Percentiles rank a stretch among this genome's conserved stretches.
These are phyloP conservation scores for Caenorhabditis imperialis DNA, from an alignment of 2,888 invertebrate genomes.

Conservation along the genomic window DNA sequence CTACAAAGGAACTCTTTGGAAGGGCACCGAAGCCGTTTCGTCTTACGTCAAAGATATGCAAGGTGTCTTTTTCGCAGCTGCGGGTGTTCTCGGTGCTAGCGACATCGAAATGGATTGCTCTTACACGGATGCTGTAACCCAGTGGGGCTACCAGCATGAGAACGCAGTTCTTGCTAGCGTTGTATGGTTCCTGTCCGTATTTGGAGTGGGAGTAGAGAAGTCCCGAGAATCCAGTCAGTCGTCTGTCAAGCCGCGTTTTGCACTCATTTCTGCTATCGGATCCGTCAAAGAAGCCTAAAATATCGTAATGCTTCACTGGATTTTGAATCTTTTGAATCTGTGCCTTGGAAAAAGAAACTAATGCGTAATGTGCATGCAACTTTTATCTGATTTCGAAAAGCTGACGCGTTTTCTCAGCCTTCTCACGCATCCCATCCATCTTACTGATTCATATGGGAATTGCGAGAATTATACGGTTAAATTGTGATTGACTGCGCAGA, in stretches of 20 bases:
- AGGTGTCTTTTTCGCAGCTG: constrained; percentile 61
- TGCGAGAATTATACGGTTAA: constrained; percentile 26
- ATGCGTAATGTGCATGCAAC: constrained; percentile 29
- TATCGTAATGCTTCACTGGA: not conserved
- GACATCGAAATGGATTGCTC: constrained; percentile 62
- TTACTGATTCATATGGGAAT: constrained; percentile 59
- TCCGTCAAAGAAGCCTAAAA: constrained; percentile 65
- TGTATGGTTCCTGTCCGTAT: constrained; percentile 62
- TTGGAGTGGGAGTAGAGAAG: constrained; percentile 61
- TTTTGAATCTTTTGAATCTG: constrained; percentile 7
- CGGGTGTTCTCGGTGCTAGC: constrained; percentile 40
- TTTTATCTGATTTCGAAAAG: constrained; percentile 50
- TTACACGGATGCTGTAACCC: constrained; percentile 63
- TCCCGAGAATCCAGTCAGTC: constrained; percentile 64
- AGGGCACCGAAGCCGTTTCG: not conserved
- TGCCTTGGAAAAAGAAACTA: constrained; percentile 8
- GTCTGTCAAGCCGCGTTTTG: constrained; percentile 60
- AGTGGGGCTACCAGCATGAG: constrained; percentile 63
- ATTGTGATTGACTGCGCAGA: constrained; percentile 20
- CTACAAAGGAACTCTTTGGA: constrained; percentile 40
- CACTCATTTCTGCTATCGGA: constrained; percentile 61
- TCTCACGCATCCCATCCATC: constrained; percentile 31
- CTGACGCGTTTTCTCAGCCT: constrained; percentile 32
- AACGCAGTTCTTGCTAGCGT: constrained; percentile 63
- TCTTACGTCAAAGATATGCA: constrained; percentile 67